phyloP scores from a whole-genome alignment of 1,140 invertebrate genomes.

The Trachelipus rathkii region DNA sequence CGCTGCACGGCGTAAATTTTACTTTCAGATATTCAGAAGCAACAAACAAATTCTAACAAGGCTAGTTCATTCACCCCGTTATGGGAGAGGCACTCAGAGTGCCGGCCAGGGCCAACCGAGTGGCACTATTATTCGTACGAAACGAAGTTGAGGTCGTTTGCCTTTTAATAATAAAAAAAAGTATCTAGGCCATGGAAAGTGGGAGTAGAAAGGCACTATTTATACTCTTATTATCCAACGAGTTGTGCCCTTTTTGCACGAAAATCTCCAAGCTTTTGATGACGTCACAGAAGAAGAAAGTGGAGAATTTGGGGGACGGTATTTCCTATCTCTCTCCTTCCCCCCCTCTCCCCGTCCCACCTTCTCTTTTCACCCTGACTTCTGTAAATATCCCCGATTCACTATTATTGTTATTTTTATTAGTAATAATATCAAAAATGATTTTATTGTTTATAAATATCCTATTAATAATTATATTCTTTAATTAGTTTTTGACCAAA shows the following conservation, averaged over 20 bases:
- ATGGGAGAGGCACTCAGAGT: neutral
- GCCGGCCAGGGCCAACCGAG: constrained; percentile 1
- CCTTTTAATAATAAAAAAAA: neutral
- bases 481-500: too few species aligned
- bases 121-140: neutral
- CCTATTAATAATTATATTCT: too few species aligned
- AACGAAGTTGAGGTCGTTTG: neutral
- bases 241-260: neutral
- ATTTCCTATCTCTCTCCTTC: constrained; percentile 5
- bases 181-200: constrained; percentile 8
- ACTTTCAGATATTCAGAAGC: neutral
- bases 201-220: neutral
- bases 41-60: neutral
- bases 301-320: neutral
- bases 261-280: neutral
- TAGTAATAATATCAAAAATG: too few species aligned
- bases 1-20: neutral
- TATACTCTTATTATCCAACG: neutral
- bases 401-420: too few species aligned
- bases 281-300: constrained; percentile 5
- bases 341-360: neutral
- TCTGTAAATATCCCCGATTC: too few species aligned
- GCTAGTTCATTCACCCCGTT: constrained; percentile 5
- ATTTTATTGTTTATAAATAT: too few species aligned
- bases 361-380: too few species aligned